A percentile compares a stretch with the other conserved stretches of the same genome.
Evolutionary conservation across 2,888 invertebrate species (phyloP).

Genomic region (Helicoverpa assulta): DNA sequence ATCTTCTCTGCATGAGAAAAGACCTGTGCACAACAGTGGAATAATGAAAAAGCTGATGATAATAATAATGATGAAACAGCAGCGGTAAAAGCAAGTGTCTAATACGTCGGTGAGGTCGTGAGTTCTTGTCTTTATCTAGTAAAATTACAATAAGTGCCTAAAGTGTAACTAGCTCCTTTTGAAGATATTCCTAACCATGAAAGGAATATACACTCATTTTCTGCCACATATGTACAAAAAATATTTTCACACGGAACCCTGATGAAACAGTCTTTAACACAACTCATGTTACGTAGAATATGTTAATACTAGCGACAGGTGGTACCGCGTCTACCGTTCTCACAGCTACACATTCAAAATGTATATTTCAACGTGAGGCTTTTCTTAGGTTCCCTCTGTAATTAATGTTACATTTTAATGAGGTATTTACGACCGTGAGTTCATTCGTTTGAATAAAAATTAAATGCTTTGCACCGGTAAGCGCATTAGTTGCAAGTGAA

Average conservation of each 20-base stretch:
- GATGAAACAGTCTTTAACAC: slow-evolving; percentile 28
- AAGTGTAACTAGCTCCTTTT: no score
- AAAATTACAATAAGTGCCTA: no score
- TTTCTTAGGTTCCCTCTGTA: slow-evolving; percentile 29
- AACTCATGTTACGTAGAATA: slow-evolving; percentile 38
- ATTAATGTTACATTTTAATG: slow-evolving; percentile 43
- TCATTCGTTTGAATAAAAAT: slow-evolving; percentile 11
- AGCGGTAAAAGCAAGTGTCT: no score
- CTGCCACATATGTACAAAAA: slow-evolving; percentile 5
- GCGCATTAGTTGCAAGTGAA: background rate
- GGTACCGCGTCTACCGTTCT: slow-evolving; percentile 38
- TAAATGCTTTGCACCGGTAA: background rate
- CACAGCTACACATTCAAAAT: slow-evolving; percentile 38
- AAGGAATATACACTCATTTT: no score
- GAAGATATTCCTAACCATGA: no score
- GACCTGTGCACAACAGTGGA: no score
- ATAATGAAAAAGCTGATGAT: no score
- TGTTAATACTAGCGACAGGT: slow-evolving; percentile 55
- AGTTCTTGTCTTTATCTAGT: no score
- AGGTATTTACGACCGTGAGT: slow-evolving; percentile 14
- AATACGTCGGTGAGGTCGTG: no score
- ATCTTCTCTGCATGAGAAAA: no score
- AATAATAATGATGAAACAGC: no score
- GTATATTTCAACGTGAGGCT: slow-evolving; percentile 31
- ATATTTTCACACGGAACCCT: slow-evolving; percentile 27